Percentiles rank a stretch among this genome's conserved stretches.
phyloP scores from a whole-genome alignment of 2,797 vertebrate species.

The Phylloscopus collybita region DNA sequence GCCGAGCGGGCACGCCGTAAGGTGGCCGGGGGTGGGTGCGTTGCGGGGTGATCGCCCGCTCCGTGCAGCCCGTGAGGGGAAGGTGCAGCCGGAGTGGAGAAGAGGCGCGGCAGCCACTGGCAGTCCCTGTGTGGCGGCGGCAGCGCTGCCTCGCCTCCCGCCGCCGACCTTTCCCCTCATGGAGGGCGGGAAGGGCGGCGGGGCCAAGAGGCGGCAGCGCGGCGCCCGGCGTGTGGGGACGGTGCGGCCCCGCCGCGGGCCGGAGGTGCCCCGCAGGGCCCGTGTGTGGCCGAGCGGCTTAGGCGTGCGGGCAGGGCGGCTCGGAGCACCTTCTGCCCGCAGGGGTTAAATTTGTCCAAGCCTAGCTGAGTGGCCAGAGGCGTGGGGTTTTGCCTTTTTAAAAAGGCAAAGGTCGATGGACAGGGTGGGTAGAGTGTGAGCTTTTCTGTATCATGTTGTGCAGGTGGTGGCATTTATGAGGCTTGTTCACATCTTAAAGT shows the following conservation, averaged over 20 bases:
- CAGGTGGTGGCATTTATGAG: rapidly evolving
- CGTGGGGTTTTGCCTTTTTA: neutral
- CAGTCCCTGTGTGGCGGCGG: neutral
- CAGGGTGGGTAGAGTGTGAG: too few relatives aligned
- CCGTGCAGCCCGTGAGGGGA: neutral
- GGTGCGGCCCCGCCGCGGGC: neutral
- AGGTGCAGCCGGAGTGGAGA: neutral
- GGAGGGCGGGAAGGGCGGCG: neutral
- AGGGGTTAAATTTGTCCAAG: rapidly evolving
- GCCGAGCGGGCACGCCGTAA: neutral
- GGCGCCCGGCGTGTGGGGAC: neutral
- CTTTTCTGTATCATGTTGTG: rapidly evolving
- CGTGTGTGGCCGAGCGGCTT: rapidly evolving
- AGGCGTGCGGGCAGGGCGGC: neutral
- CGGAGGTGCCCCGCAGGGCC: neutral
- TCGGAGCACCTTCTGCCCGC: neutral
- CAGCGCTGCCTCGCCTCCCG: neutral
- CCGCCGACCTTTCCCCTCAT: neutral
- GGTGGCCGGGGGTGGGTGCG: neutral
- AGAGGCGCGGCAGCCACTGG: neutral
- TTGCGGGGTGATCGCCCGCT: neutral
- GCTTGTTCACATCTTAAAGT: neutral
- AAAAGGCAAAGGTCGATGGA: too few relatives aligned
- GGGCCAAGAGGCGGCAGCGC: neutral
- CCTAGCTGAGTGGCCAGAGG: neutral